Base-by-base conservation (phyloP, 2,888 invertebrate genomes). In the Drosophila robusta region DNA sequence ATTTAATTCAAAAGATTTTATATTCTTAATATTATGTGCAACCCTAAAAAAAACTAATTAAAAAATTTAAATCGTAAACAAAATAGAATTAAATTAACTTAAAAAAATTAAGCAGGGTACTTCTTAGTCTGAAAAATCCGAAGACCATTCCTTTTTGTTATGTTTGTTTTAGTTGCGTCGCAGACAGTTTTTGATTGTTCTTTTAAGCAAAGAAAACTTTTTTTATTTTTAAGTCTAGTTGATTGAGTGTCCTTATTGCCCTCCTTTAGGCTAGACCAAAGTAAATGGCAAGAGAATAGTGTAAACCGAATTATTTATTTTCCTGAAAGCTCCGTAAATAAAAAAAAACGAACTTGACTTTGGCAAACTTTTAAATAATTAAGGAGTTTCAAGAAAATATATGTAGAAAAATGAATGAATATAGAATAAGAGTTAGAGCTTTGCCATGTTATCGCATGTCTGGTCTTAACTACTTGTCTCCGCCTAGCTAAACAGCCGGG, bases 401-500 rank as follows among this genome's bases (percentile, higher is more conserved):
- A 32, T 32, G 4, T 3, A 18, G 32, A 3, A 9, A 32, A 3
- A 32, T 32, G 32, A 32, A 12, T 12, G 12, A 34, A 34, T 4
- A 34, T 34, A 34, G 29, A 52, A 14, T 34, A 26, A 41, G 39
- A 52, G 14, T 36, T 29, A 1, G 16, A 14, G 8, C 41, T 42
- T 14, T 41, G 8, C 3, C 36, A 39, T 11, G 18, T 38, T 14
- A 38, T 51, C 51, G 42, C 47, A 51, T 55, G 50, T 46, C 32
- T 38, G n/a, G 3, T 14, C 34, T 38, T 56, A 45, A 46, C 39
- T 70, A 16, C 16, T 34, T 49, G 49, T 66, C 46, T 54, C n/a
- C 12, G 41, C 1, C 9, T 29, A 29, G 29, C 29, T 9, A 9
- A 29, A 29, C 9, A 29, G 8, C 29, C 32, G 36, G 18, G 58